Evolutionary conservation across 2,797 vertebrate species (phyloP).

Genomic region (Lacerta agilis): DNA sequence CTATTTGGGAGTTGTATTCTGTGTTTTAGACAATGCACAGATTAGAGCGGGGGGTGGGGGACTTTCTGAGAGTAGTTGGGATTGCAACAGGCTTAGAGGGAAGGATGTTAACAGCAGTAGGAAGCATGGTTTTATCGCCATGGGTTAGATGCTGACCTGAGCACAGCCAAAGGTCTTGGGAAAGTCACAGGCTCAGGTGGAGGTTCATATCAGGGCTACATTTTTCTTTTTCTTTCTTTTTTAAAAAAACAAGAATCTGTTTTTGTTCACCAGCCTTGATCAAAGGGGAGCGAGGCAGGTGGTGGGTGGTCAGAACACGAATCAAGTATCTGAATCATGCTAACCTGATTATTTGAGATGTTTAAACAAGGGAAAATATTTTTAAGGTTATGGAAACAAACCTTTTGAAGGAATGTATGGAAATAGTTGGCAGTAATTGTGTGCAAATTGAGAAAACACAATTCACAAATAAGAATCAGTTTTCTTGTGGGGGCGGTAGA

Average conservation of each 20-base stretch:
- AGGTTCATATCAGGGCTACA: constrained; percentile 20
- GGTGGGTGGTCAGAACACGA: neutral
- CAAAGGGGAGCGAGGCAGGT: neutral
- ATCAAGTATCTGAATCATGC: neutral
- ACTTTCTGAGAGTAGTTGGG: constrained; percentile 57
- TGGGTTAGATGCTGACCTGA: constrained; percentile 47
- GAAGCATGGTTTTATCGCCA: constrained; percentile 56
- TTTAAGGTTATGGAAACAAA: constrained; percentile 2
- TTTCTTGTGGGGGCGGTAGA: neutral
- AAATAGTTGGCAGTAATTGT: neutral
- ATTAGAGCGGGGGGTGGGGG: constrained; percentile 56
- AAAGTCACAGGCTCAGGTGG: constrained; percentile 23
- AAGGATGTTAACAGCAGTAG: constrained; percentile 56
- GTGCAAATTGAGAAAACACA: neutral
- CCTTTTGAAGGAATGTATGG: constrained; percentile 5
- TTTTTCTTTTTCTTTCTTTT: no score
- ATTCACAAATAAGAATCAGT: neutral
- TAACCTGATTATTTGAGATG: neutral
- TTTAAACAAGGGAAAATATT: neutral
- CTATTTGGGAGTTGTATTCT: constrained; percentile 2
- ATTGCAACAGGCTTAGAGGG: constrained; percentile 31
- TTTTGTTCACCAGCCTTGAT: no score
- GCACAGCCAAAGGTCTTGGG: constrained; percentile 43
- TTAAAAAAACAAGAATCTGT: no score
- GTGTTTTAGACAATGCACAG: constrained; percentile 51